Conservation (phyloP, 2,113 vertebrate species). For the Lasiurus borealis region DNA sequence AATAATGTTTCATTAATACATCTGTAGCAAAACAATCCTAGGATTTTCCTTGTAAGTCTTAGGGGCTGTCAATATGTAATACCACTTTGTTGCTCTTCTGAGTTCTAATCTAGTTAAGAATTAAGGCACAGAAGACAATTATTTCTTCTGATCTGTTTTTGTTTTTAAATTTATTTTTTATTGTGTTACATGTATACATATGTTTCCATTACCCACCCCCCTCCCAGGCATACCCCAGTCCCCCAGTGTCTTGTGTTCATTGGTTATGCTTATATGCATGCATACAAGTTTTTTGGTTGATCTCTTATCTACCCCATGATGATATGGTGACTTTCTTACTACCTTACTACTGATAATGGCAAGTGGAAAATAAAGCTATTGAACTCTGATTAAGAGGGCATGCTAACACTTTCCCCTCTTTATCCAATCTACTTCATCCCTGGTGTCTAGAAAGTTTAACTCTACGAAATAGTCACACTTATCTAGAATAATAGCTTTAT, state of each 20-base stretch:
- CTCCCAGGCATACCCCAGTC: too few species aligned
- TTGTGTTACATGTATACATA: too few species aligned
- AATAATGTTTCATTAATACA: background rate
- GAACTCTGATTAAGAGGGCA: background rate
- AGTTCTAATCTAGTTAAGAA: constrained; percentile 3
- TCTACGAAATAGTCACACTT: background rate
- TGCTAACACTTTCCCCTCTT: background rate
- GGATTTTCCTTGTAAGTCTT: background rate
- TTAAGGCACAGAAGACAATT: background rate
- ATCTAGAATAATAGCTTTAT: background rate
- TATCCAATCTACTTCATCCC: background rate
- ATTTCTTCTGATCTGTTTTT: background rate
- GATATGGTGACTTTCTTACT: background rate
- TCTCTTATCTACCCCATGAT: too few species aligned
- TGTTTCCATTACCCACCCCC: too few species aligned
- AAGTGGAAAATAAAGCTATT: background rate
- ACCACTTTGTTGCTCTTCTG: background rate
- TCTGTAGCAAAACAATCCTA: background rate
- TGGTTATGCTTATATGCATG: too few species aligned
- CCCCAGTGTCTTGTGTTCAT: too few species aligned
- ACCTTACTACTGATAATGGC: background rate
- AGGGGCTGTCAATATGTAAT: background rate
- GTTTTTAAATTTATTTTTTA: too few species aligned
- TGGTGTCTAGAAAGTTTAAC: background rate
- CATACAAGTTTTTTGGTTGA: too few species aligned